These are phyloP conservation scores for Alca torda DNA, from an alignment of 2,797 vertebrate species.

Conservation along the genomic window DNA sequence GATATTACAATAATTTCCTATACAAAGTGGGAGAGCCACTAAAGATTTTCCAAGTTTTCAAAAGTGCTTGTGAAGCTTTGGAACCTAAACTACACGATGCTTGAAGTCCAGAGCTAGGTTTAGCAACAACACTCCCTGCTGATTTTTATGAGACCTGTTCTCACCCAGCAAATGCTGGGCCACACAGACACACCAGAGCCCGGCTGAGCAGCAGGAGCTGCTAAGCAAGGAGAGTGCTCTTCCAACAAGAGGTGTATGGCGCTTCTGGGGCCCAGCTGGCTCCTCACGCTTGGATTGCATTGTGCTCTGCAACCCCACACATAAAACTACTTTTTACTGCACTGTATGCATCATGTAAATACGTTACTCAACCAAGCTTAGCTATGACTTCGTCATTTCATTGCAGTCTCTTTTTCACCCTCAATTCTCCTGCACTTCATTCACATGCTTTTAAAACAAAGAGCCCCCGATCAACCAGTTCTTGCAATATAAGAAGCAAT, in stretches of 20 bases:
- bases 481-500: neutral
- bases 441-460: neutral
- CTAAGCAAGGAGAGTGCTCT: neutral
- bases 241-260: rapidly evolving
- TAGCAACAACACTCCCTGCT: neutral
- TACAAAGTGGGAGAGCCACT: neutral
- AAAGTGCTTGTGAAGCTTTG: neutral
- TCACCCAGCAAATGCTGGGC: neutral
- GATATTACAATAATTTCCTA: neutral
- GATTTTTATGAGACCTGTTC: neutral
- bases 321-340: neutral
- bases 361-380: neutral
- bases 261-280: neutral
- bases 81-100: neutral
- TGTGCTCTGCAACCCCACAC: neutral
- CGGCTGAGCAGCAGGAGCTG: neutral
- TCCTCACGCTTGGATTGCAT: neutral
- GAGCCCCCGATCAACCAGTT: neutral
- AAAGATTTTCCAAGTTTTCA: neutral
- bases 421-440: neutral
- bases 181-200: neutral
- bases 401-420: neutral
- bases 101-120: neutral
- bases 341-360: neutral
- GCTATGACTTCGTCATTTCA: neutral